phyloP scores from a whole-genome alignment of 1,140 invertebrate genomes.

The Tribolium madens region DNA sequence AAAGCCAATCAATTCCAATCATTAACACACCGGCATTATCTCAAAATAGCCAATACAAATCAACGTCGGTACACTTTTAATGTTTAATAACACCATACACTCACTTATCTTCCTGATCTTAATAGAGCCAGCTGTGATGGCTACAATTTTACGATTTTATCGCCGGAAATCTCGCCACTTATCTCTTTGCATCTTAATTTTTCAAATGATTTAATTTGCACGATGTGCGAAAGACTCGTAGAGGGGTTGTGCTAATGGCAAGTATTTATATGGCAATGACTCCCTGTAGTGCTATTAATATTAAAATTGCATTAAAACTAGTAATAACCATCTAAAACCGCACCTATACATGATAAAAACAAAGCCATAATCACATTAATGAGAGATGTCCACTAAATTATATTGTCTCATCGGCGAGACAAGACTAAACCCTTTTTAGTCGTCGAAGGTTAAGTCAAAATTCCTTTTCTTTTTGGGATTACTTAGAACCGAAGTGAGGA shows the following conservation, averaged over 20 bases:
- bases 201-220: slow-evolving; percentile 26
- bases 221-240: not conserved
- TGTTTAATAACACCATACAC: slow-evolving; percentile 37
- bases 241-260: slow-evolving; percentile 5
- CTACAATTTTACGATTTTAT: slow-evolving; percentile 42
- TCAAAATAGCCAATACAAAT: not conserved
- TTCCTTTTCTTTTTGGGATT: not conserved
- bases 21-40: not conserved
- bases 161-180: slow-evolving; percentile 10
- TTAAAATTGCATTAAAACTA: slow-evolving; percentile 16
- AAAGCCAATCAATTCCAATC: not conserved
- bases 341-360: slow-evolving; percentile 15
- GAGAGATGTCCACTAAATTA: not conserved
- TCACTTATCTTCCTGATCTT: slow-evolving; percentile 33
- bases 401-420: not conserved
- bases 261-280: slow-evolving; percentile 8
- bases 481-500: slow-evolving; percentile 11
- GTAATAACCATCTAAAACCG: not conserved
- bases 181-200: slow-evolving; percentile 39
- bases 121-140: slow-evolving; percentile 33
- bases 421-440: not conserved
- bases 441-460: not conserved
- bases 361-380: slow-evolving; percentile 14
- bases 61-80: slow-evolving; percentile 36
- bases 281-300: slow-evolving; percentile 1